phyloP scores from a whole-genome alignment of 2,797 vertebrate genomes.

The Streptopelia turtur region DNA sequence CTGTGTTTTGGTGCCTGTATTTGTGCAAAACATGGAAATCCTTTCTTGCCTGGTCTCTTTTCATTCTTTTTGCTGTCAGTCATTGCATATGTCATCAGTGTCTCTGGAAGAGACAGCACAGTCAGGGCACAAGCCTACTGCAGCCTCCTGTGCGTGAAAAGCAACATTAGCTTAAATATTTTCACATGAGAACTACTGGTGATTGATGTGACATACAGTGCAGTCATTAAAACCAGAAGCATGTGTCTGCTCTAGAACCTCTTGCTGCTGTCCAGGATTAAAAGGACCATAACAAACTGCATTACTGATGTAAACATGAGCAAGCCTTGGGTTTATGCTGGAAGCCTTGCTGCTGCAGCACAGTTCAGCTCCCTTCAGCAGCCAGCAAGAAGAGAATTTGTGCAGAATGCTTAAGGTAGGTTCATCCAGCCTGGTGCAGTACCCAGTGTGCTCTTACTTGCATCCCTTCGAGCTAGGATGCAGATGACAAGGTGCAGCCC shows the following conservation, averaged over 20 bases:
- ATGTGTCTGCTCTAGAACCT: neutral
- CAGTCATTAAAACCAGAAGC: neutral
- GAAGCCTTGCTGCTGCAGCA: neutral
- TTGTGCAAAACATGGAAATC: constrained; percentile 42
- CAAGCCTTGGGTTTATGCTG: neutral
- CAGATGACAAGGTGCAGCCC: neutral
- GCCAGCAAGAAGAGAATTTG: neutral
- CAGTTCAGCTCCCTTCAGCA: neutral
- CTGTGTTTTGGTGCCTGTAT: constrained; percentile 55
- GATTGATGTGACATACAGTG: neutral
- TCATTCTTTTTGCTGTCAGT: constrained; percentile 54
- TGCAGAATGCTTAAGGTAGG: neutral
- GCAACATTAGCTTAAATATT: neutral
- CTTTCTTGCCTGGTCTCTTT: constrained; percentile 50
- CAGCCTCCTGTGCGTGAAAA: neutral
- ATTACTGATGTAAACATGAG: neutral
- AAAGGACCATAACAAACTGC: neutral
- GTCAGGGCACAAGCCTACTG: neutral
- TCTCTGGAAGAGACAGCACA: neutral
- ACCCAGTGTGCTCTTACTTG: neutral
- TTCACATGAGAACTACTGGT: neutral
- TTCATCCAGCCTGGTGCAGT: neutral
- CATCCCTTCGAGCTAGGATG: neutral
- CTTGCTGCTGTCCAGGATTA: neutral
- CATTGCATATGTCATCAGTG: constrained; percentile 8